A percentile compares a stretch with the other conserved stretches of the same genome.
These are phyloP conservation scores for Macrosoma leucophasiata DNA, from an alignment of 2,888 invertebrate genomes.

Conservation along the genomic window DNA sequence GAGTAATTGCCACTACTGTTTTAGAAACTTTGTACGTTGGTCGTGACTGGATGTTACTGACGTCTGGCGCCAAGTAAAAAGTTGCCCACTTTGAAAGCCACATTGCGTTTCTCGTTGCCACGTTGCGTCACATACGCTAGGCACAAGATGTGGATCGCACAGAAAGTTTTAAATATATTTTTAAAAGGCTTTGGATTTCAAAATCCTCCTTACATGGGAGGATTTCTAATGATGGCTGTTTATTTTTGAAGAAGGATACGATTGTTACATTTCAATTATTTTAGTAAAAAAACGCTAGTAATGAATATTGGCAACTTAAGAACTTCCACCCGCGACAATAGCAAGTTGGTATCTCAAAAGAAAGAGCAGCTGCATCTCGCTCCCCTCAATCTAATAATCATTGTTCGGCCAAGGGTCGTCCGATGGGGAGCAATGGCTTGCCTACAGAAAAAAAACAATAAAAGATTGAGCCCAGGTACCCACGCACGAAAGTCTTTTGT, in stretches of 20 bases:
- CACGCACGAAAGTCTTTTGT: slow-evolving; percentile 39
- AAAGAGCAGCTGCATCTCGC: slow-evolving; percentile 69
- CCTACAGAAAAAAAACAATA: slow-evolving; percentile 49
- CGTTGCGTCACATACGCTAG: slow-evolving; percentile 43
- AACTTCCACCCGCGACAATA: slow-evolving; percentile 39
- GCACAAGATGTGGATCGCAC: slow-evolving; percentile 25
- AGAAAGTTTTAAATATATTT: slow-evolving; percentile 6
- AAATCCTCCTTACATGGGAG: slow-evolving; percentile 5
- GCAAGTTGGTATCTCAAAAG: slow-evolving; percentile 45
- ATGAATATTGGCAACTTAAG: slow-evolving; percentile 51
- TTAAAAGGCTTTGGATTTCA: slow-evolving; percentile 2
- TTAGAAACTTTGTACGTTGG: slow-evolving; percentile 45
- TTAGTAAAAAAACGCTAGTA: too few relatives aligned
- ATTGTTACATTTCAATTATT: too few relatives aligned
- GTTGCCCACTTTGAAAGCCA: slow-evolving; percentile 44
- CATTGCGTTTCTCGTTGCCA: slow-evolving; percentile 62
- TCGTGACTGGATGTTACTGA: slow-evolving; percentile 33
- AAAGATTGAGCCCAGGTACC: slow-evolving; percentile 60
- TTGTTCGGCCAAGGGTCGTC: slow-evolving; percentile 68
- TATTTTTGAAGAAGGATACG: too few relatives aligned
- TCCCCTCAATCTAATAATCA: slow-evolving; percentile 64
- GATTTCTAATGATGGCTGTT: too few relatives aligned
- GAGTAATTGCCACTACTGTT: slow-evolving; percentile 47
- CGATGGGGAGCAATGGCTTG: slow-evolving; percentile 62
- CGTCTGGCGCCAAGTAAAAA: slow-evolving; percentile 57